Evolutionary conservation across 2,797 vertebrate genomes (phyloP), one percentile per base, ranked within the genome.

Genomic region (Coendou prehensilis): DNA sequence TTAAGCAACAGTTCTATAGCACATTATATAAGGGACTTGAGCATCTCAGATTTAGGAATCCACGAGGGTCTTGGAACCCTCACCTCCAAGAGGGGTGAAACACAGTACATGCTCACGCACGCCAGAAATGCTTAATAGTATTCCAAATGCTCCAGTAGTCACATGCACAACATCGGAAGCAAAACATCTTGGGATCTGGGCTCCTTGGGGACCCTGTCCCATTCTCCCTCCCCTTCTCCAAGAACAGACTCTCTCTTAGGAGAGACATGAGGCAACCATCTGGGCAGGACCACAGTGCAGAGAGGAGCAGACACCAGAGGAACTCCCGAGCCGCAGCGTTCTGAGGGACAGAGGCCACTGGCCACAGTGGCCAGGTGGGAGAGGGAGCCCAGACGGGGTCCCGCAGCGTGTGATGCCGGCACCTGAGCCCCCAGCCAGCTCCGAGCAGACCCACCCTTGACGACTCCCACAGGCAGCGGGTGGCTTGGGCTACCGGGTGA

Each of bases 201-300:
- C 6, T 50, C 52, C 64, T 56, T 30, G 5, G 9, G 67, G 59
- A 37, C 4, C 28, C 45, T 50, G 73, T 52, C 37, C 33, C 47
- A 61, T 54, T 50, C 56, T 69, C 64, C 37, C 14, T 94, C 56
- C 78, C 64, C 33, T 73, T 88, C 63, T 88, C 63, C 30, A 63
- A 94, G 37, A 67, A 93, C 2, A 93, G 57, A 89, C 61, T 78
- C 56, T 64, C 28, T 84, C 83, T 85, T 26, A 81, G 23, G 28
- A 87, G 15, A 94, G 67, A 93, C 52, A 37, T 6, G n/a, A 96
- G n/a, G n/a, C 79, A 73, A 50, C 37, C 47, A 9, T 56, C 93
- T 69, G 64, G 45, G 84, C 47, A 85, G 81, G 80, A 94, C 67
- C 71, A 69, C 93, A 97, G 45, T 33, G 30, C 64, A 88, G 69